phyloP scores from a whole-genome alignment of 2,797 vertebrate species.

The Tragopan temminckii region DNA sequence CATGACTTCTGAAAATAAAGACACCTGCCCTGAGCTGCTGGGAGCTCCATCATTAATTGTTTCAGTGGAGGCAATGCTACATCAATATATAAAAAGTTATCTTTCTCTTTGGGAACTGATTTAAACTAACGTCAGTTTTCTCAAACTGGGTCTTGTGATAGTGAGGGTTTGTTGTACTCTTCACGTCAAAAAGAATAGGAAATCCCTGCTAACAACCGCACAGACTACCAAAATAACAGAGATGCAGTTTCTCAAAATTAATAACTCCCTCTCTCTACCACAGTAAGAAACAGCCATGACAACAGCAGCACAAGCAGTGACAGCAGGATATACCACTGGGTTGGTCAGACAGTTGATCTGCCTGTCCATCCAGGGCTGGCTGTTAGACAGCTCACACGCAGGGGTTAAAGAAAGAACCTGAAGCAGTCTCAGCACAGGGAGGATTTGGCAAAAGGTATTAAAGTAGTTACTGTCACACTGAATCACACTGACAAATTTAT shows the following conservation, averaged over 20 bases:
- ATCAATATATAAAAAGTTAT: not conserved
- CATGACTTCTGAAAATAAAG: not conserved
- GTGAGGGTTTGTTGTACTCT: not conserved
- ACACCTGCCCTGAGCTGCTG: not conserved
- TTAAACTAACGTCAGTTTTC: not conserved
- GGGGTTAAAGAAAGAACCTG: not conserved
- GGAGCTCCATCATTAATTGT: not conserved
- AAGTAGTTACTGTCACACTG: not conserved
- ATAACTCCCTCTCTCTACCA: not conserved
- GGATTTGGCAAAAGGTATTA: not conserved
- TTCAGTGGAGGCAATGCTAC: not conserved
- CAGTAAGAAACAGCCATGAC: not conserved
- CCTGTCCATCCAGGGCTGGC: not conserved
- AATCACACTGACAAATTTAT: not conserved
- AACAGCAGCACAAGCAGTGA: not conserved
- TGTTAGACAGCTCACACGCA: accelerated
- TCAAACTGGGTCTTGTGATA: not conserved
- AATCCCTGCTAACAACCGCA: not conserved
- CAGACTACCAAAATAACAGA: not conserved
- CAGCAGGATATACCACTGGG: accelerated
- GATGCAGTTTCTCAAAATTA: not conserved
- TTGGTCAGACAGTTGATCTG: accelerated
- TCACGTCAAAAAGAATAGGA: not conserved
- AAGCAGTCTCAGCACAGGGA: accelerated
- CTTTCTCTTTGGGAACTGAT: not conserved